Conservation (phyloP, 2,113 vertebrate species). For the Bucco capensis region DNA sequence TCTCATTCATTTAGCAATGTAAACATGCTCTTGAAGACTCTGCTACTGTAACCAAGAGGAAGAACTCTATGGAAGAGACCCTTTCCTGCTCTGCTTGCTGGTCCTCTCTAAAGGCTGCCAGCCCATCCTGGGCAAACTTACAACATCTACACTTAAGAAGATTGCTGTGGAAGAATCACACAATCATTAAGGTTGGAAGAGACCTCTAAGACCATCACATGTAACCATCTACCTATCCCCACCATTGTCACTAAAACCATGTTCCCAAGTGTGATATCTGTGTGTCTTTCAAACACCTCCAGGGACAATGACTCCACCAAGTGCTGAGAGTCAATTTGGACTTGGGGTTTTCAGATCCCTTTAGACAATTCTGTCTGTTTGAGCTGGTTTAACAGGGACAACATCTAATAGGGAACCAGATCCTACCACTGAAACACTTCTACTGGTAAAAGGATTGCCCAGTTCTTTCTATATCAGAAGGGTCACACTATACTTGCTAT, state of each 20-base stretch:
- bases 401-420: not conserved
- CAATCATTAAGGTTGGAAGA: too few relatives aligned
- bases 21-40: not conserved
- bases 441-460: not conserved
- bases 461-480: not conserved
- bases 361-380: not conserved
- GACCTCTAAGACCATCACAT: too few relatives aligned
- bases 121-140: not conserved
- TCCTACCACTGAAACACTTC: not conserved
- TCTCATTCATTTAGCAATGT: not conserved
- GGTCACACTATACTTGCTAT: not conserved
- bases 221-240: too few relatives aligned
- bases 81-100: not conserved
- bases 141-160: fast-evolving
- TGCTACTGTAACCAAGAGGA: not conserved
- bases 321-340: not conserved
- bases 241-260: too few relatives aligned
- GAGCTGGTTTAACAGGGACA: not conserved
- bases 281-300: too few relatives aligned
- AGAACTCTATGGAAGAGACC: not conserved
- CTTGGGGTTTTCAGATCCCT: not conserved
- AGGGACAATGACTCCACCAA: too few relatives aligned
- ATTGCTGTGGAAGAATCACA: not conserved
- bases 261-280: too few relatives aligned
- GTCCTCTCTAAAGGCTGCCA: not conserved